Percentiles rank a stretch among this genome's conserved stretches.
Evolutionary conservation across 1,140 invertebrate species (phyloP).

Genomic region (Telenomus remus): DNA sequence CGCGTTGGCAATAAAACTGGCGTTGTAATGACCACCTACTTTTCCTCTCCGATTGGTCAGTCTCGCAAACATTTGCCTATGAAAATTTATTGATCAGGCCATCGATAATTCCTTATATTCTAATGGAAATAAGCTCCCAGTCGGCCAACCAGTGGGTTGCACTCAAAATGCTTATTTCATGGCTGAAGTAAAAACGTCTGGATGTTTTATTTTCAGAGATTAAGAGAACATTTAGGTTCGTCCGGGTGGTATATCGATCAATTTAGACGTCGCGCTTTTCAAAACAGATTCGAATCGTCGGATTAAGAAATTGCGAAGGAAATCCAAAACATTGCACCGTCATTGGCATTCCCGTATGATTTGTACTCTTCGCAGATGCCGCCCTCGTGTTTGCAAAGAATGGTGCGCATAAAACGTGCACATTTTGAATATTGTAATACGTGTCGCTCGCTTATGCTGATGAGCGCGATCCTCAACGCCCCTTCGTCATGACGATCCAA

Average conservation of each 20-base stretch:
- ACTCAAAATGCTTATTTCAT: no score
- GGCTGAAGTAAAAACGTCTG: no score
- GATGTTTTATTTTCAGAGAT: no score
- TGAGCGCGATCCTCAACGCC: conserved; percentile 61
- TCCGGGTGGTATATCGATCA: no score
- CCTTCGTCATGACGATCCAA: conserved; percentile 56
- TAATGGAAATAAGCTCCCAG: conserved; percentile 33
- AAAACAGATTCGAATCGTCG: background rate
- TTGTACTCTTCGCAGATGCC: conserved; percentile 70
- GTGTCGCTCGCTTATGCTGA: conserved; percentile 49
- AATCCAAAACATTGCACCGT: conserved; percentile 62
- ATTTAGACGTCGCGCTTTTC: no score
- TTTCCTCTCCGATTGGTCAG: background rate
- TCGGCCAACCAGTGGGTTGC: no score
- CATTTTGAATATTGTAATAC: conserved; percentile 69
- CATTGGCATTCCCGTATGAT: conserved; percentile 67
- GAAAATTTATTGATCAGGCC: conserved; percentile 32
- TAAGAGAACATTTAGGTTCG: no score
- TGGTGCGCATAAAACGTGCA: conserved; percentile 54
- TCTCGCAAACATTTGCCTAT: conserved; percentile 4
- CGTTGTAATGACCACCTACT: conserved; percentile 12
- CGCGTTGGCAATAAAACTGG: no score
- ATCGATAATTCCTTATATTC: conserved; percentile 28
- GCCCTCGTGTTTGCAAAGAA: conserved; percentile 63
- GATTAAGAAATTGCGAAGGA: conserved; percentile 33